A percentile compares a stretch with the other conserved stretches of the same genome.
These are phyloP conservation scores for Zoanthus sansibaricus DNA, from an alignment of 92 coral and sea anemone species.

Conservation along the genomic window DNA sequence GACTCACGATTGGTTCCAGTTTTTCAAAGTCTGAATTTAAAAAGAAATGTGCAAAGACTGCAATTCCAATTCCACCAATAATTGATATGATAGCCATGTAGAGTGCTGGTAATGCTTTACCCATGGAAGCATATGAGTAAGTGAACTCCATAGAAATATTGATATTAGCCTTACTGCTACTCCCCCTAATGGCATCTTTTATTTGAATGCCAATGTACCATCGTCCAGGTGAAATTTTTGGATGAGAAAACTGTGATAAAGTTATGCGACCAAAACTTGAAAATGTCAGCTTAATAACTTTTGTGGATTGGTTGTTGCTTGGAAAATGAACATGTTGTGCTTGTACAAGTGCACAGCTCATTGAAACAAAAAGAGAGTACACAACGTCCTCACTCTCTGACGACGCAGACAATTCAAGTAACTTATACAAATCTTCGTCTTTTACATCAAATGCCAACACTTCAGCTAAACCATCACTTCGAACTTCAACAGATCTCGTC, in stretches of 20 bases:
- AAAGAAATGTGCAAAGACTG: constrained; percentile 87
- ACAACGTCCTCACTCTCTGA: constrained; percentile 68
- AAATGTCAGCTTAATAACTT: constrained; percentile 71
- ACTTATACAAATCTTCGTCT: constrained; percentile 60
- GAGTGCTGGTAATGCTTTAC: constrained; percentile 72
- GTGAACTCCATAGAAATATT: constrained; percentile 64
- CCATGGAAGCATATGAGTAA: constrained; percentile 61
- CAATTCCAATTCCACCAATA: constrained; percentile 77
- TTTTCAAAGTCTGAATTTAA: constrained; percentile 93
- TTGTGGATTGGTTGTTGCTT: constrained; percentile 36
- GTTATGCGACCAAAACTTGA: constrained; percentile 86
- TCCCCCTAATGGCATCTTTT: constrained; percentile 40
- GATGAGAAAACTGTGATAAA: constrained; percentile 84
- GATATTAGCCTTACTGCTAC: constrained; percentile 53
- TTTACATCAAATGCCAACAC: constrained; percentile 78
- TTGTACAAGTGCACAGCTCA: constrained; percentile 74
- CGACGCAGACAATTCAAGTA: constrained; percentile 75
- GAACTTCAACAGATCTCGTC: constrained; percentile 61
- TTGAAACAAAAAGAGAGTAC: constrained; percentile 79
- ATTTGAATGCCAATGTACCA: constrained; percentile 90
- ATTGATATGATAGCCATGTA: constrained; percentile 75
- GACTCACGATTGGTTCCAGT: constrained; percentile 40
- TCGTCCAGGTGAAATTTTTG: constrained; percentile 81
- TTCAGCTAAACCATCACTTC: constrained; percentile 70
- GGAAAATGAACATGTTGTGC: constrained; percentile 46